Evolutionary conservation across 2,113 vertebrate genomes (phyloP), one percentile per base, ranked within the genome.

Genomic region (Poeciliopsis turrubarensis): DNA sequence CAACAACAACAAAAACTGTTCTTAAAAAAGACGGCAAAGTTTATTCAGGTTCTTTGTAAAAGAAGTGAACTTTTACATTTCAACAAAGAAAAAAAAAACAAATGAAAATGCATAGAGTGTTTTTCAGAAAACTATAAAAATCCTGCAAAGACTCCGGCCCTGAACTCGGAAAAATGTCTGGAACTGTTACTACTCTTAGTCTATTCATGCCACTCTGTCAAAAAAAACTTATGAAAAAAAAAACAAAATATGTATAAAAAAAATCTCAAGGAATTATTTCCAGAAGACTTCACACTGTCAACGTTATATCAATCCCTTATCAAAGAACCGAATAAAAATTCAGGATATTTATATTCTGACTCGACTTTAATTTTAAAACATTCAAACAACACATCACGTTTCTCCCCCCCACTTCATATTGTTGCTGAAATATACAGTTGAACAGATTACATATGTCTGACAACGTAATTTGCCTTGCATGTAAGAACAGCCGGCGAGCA

Each of bases 401-500:
- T 11, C n/a, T 1, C 10, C 7, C 30, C 1, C 2, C 34, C 51
- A 10, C 25, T 57, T 25, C 51, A 47, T 57, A n/a, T 57, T 25
- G 51, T 57, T n/a, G n/a, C 25, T 57, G 51, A 57, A 57, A 57
- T 57, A 57, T 57, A n/a, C 51, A 10, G 51, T n/a, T 57, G 22
- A 57, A n/a, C 25, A n/a, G 22, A 57, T 57, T 22, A 57, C 51
- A 57, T 10, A n/a, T 57, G 7, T 10, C 51, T 25, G 51, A 11
- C n/a, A n/a, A 57, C 51, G 3, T n/a, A 57, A 57, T 5, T 74
- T 70, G 73, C 80, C 78, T 78, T 79, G 70, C 76, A 79, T 74
- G 80, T 72, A 79, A 74, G 54, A 76, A 80, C 83, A 87, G 72
- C 77, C 41, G 41, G 83, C 68, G 60, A 77, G 61, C 63, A 69